A percentile compares a stretch with the other conserved stretches of the same genome.
These are phyloP conservation scores for Eupeodes latifasciatus DNA, from an alignment of 2,888 invertebrate species.

Conservation along the genomic window DNA sequence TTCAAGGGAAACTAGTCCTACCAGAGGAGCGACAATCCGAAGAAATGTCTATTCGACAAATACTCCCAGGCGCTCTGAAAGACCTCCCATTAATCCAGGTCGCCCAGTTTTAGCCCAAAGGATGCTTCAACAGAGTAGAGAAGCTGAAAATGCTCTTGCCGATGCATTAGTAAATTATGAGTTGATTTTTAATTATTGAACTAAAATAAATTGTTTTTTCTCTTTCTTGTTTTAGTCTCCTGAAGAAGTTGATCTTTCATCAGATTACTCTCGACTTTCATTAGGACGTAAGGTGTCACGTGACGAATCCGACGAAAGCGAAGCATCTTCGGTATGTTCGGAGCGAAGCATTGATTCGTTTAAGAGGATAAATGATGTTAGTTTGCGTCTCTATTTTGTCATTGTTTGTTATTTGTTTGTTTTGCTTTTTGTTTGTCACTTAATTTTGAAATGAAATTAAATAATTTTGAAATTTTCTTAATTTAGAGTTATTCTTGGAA, in stretches of 20 bases:
- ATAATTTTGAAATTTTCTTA: constrained; percentile 10
- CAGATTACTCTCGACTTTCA: constrained; percentile 82
- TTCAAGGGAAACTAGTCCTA: constrained; percentile 89
- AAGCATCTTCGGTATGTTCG: constrained; percentile 97
- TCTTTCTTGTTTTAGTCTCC: constrained; percentile 83
- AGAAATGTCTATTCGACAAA: constrained; percentile 81
- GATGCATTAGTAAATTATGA: constrained; percentile 87
- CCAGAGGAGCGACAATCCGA: constrained; percentile 83
- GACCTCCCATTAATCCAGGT: constrained; percentile 86
- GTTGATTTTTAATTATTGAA: constrained; percentile 18
- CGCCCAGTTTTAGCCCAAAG: constrained; percentile 90
- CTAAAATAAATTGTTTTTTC: constrained; percentile 28
- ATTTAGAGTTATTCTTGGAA: constrained; percentile 92
- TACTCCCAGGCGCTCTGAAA: constrained; percentile 84
- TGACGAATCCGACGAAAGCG: constrained; percentile 94
- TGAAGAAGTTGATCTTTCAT: constrained; percentile 83
- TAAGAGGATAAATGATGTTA: constrained; percentile 91
- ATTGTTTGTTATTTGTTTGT: constrained; percentile 79
- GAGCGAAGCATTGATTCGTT: constrained; percentile 94
- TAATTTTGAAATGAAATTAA: constrained; percentile 10
- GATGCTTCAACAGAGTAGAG: constrained; percentile 93
- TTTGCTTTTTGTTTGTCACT: constrained; percentile 33
- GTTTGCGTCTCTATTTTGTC: constrained; percentile 83
- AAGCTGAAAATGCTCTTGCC: constrained; percentile 93
- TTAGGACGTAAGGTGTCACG: constrained; percentile 86